Base-by-base conservation (phyloP, 2,888 invertebrate species). In the Cerceris rybyensis region DNA sequence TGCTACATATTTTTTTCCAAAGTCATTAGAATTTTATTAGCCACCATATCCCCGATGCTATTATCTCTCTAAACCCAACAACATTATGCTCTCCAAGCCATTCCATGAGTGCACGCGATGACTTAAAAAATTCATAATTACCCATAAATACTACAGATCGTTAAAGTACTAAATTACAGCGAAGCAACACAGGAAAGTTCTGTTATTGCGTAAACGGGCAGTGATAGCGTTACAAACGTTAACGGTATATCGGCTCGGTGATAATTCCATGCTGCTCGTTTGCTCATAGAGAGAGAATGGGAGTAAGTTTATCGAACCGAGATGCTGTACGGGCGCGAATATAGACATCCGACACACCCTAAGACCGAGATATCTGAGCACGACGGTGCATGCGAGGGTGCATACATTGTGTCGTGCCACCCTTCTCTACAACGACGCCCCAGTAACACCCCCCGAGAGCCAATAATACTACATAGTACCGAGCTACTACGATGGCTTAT, bases 401-500 rank as follows among this genome's bases (percentile, higher is more conserved):
- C 91, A 91, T 91, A 90, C 89, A 90, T 91, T 90, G 91, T 87
- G 81, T 82, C 83, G 81, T 69, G 82, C 85, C 77, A 85, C 87
- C 88, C 87, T 81, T 78, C 82, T 78, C 79, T 78, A 58, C 80
- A 74, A 69, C 82, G 81, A 82, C 83, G 85, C 82, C 80, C 75
- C 76, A 74, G 82, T 84, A 88, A 88, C 89, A 87, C 85, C 86
- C 87, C 83, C 80, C 85, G 75, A 88, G 85, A 86, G 87, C 90
- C 89, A 90, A 90, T 90, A 91, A 91, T 90, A 87, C 88, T 80
- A 63, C 85, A 85, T 86, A 85, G 84, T 84, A 81, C 84, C 86
- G 81, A 76, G 83, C 81, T 79, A 83, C 87, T 87, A 86, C 86
- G 78, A 85, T 64, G 90, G 90, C 92, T 92, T 92, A 92, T 92